Conservation (phyloP, 2,797 vertebrate genomes). For the Danio aesculapii region DNA sequence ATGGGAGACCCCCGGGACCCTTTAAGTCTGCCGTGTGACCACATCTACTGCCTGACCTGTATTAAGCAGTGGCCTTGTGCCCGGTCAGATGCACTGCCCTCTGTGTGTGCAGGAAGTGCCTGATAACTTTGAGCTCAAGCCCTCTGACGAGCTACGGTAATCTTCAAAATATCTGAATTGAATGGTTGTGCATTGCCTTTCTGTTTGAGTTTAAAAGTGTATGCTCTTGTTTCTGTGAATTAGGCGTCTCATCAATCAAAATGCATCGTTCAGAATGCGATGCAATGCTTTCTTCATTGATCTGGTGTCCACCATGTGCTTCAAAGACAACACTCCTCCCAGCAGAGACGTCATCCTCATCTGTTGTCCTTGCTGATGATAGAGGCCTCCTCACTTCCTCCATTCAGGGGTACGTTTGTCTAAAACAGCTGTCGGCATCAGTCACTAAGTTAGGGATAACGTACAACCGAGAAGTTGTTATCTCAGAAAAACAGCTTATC, state of each 20-base stretch:
- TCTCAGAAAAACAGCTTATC: too few relatives aligned
- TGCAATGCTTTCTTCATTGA: constrained; percentile 95
- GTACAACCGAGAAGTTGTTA: too few relatives aligned
- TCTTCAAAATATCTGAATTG: background rate
- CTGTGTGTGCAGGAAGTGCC: constrained; percentile 74
- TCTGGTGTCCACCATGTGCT: constrained; percentile 90
- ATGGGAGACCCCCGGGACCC: constrained; percentile 83
- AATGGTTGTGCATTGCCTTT: background rate
- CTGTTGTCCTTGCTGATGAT: constrained; percentile 88
- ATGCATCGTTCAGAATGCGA: constrained; percentile 82
- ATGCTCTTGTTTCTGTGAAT: constrained; percentile 30
- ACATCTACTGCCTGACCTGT: constrained; percentile 86
- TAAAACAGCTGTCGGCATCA: too few relatives aligned
- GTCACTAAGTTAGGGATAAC: too few relatives aligned
- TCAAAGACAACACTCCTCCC: constrained; percentile 90
- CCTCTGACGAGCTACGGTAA: constrained; percentile 83
- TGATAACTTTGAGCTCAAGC: constrained; percentile 68
- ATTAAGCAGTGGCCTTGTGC: constrained; percentile 79
- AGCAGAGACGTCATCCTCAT: constrained; percentile 77
- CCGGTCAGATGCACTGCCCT: constrained; percentile 86
- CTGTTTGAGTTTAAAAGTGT: background rate
- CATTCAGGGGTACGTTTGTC: constrained; percentile 65
- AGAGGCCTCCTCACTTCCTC: constrained; percentile 58
- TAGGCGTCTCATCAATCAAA: constrained; percentile 80
- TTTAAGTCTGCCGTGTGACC: constrained; percentile 84